Base-by-base conservation (phyloP, 2,113 vertebrate species). In the Malurus elegans region DNA sequence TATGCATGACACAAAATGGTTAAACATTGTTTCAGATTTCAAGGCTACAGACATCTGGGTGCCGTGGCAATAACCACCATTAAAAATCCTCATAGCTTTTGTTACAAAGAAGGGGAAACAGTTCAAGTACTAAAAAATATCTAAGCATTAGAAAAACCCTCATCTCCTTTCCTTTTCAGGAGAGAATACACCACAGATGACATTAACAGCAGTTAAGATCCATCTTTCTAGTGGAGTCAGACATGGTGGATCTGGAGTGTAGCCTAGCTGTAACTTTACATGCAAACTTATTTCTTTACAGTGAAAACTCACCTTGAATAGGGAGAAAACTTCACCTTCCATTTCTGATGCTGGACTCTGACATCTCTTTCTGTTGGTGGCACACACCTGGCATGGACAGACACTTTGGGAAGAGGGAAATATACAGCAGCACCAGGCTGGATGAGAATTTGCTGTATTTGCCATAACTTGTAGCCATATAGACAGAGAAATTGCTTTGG, bases 251-350 rank as follows among this genome's bases (percentile, higher is more conserved):
- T 16, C n/a, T 57, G 60, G n/a, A 66, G 9, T 17, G n/a, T 8
- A 90, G 14, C 18, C 23, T 51, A 54, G 32, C 45, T 86, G 40
- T 34, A 66, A 24, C n/a, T 66, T 66, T 6, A 29, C 4, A 9
- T 6, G 26, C 4, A 56, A 56, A 69, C 53, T 72, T 67, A 10
- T 38, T 67, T 75, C 44, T 86, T 69, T 36, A 21, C 82, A 72
- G 62, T 24, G 32, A 53, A 86, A 79, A 24, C 28, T 44, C 0
- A 0, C 13, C 18, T 10, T 50, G 66, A 44, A 67, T 2, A 56
- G 29, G 61, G 34, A 75, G n/a, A 16, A 36, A 64, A 69, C 28
- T 9, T 10, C 50, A 72, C 7, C 17, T 90, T 86, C 48, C 21
- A 16, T 83, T 65, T 65, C 54, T 57, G 36, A 25, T 47, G 38